Percentiles rank a stretch among this genome's conserved stretches.
These are phyloP conservation scores for Atta texana DNA, from an alignment of 1,140 invertebrate species.

Conservation along the genomic window DNA sequence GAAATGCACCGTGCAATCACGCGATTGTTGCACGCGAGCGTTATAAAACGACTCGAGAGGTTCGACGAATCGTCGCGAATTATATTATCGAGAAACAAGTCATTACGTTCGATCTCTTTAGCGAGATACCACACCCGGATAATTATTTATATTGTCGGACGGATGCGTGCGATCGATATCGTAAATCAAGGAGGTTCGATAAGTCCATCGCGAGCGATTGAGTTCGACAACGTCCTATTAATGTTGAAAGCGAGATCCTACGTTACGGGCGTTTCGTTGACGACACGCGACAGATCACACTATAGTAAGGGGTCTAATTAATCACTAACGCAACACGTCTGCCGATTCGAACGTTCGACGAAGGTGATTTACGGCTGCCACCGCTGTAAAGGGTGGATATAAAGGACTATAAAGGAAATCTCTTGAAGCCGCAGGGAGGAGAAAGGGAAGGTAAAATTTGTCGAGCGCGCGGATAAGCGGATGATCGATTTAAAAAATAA, in stretches of 20 bases:
- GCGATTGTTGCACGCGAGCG: conserved; percentile 35
- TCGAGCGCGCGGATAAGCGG: conserved; percentile 83
- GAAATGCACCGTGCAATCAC: conserved; percentile 21
- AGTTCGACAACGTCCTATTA: conserved; percentile 59
- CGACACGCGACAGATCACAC: conserved; percentile 70
- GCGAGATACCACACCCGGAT: neutral
- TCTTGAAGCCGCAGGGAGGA: neutral
- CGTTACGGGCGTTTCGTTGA: conserved; percentile 70
- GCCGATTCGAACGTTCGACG: conserved; percentile 84
- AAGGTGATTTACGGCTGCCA: conserved; percentile 63
- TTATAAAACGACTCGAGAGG: conserved; percentile 36
- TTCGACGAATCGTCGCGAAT: conserved; percentile 24
- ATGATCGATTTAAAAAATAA: conserved; percentile 67
- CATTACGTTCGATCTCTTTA: conserved; percentile 19
- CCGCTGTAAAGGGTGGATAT: conserved; percentile 35
- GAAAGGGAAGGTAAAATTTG: conserved; percentile 69
- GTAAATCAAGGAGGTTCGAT: conserved; percentile 51
- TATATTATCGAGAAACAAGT: neutral
- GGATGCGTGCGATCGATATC: neutral
- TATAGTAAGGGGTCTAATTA: conserved; percentile 81
- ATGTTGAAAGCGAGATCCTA: conserved; percentile 46
- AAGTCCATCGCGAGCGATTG: conserved; percentile 53
- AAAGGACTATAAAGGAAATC: conserved; percentile 3
- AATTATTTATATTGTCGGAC: conserved; percentile 9
- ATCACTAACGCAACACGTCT: conserved; percentile 77